These are phyloP conservation scores for Lycaon pictus DNA, from an alignment of 2,113 vertebrate species.

Conservation along the genomic window DNA sequence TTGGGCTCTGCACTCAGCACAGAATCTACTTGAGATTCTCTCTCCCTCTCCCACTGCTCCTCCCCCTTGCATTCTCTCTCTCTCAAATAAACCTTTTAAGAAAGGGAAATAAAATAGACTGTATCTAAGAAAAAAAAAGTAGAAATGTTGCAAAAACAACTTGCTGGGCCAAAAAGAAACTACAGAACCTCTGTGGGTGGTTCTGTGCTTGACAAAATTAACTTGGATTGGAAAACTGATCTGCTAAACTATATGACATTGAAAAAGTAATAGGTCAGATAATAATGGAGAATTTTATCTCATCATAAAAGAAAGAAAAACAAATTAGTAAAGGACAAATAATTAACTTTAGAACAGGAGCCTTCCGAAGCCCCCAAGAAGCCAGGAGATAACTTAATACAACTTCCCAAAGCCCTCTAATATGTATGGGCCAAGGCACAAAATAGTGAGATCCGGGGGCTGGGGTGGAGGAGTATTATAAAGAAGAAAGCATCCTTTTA, in stretches of 20 bases:
- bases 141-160: slow-evolving; percentile 13
- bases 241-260: neutral
- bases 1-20: too few relatives aligned
- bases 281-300: neutral
- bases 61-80: too few relatives aligned
- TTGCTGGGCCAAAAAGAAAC: neutral
- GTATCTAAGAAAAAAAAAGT: neutral
- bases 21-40: too few relatives aligned
- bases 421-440: neutral
- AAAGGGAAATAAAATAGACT: neutral
- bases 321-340: neutral
- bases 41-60: too few relatives aligned
- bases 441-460: neutral
- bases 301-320: neutral
- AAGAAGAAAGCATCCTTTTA: neutral
- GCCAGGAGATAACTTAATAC: neutral
- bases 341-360: neutral
- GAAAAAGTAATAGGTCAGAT: neutral
- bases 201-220: slow-evolving; percentile 1
- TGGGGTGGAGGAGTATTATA: neutral
- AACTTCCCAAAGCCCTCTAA: neutral
- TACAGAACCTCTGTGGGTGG: neutral
- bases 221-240: neutral
- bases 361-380: neutral
- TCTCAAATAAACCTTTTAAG: neutral